Percentiles rank a stretch among this genome's conserved stretches.
Evolutionary conservation across 1,140 invertebrate species (phyloP).

Genomic region (Brachionus asplanchnoidis): DNA sequence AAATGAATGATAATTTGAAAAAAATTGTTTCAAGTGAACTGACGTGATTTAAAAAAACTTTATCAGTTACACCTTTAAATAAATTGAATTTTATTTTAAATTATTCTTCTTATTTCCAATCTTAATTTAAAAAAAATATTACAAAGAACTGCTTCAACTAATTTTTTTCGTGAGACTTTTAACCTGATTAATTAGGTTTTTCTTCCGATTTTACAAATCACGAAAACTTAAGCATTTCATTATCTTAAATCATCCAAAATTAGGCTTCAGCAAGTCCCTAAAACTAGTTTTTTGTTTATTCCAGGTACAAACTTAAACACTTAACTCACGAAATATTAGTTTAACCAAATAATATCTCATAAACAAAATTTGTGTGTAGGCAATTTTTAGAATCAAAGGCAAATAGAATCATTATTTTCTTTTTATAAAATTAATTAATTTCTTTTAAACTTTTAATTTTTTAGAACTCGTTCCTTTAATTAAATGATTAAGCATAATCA

Average conservation of each 20-base stretch:
- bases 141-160: not conserved
- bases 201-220: not conserved
- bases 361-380: not conserved
- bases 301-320: not conserved
- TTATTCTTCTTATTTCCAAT: no score
- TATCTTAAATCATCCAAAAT: not conserved
- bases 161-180: not conserved
- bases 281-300: not conserved
- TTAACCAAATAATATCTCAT: not conserved
- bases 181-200: not conserved
- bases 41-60: no score
- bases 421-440: not conserved
- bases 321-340: not conserved
- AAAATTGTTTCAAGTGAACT: not conserved
- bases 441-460: not conserved
- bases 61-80: no score
- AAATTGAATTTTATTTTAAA: no score
- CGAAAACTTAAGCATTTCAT: not conserved
- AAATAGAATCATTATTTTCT: not conserved
- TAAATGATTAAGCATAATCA: not conserved
- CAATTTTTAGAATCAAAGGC: not conserved
- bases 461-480: not conserved
- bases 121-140: no score
- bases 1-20: not conserved
- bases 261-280: not conserved